phyloP scores from a whole-genome alignment of 2,113 vertebrate species.

The Antidorcas marsupialis region DNA sequence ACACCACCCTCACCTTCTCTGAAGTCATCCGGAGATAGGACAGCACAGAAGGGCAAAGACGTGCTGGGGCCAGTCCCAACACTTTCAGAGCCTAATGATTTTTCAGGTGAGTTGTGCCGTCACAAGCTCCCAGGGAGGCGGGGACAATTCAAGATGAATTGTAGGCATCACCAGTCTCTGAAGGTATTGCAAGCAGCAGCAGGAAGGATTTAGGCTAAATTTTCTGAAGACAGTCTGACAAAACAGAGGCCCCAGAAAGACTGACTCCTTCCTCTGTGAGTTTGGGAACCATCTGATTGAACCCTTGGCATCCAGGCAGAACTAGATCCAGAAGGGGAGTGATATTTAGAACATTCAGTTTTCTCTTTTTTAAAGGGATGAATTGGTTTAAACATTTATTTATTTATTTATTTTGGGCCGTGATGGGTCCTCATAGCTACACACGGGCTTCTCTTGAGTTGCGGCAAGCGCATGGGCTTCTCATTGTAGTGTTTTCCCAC shows the following conservation, averaged over 20 bases:
- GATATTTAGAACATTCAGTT: slow-evolving; percentile 8
- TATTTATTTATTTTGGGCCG: not conserved
- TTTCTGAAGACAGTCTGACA: slow-evolving; percentile 18
- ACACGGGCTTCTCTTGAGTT: not conserved
- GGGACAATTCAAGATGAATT: slow-evolving; percentile 39
- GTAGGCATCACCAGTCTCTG: not conserved
- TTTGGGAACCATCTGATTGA: not conserved
- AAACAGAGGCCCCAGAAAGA: not conserved
- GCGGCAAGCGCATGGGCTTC: not conserved
- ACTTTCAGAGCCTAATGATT: slow-evolving; percentile 77
- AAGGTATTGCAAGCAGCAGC: slow-evolving; percentile 6
- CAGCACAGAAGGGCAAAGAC: slow-evolving; percentile 72
- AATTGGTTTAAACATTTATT: not conserved
- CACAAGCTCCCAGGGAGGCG: slow-evolving; percentile 51
- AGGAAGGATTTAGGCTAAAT: not conserved
- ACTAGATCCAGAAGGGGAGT: not conserved
- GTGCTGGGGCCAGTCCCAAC: slow-evolving; percentile 77
- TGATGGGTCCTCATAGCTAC: not conserved
- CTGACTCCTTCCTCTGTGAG: not conserved
- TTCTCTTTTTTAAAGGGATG: not conserved
- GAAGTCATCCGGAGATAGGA: slow-evolving; percentile 79
- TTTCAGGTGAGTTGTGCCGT: slow-evolving; percentile 67
- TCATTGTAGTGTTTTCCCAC: not conserved
- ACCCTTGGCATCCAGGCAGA: not conserved
- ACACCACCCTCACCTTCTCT: slow-evolving; percentile 73